These are phyloP conservation scores for Centroberyx gerrardi DNA, from an alignment of 2,797 vertebrate genomes.

Conservation along the genomic window DNA sequence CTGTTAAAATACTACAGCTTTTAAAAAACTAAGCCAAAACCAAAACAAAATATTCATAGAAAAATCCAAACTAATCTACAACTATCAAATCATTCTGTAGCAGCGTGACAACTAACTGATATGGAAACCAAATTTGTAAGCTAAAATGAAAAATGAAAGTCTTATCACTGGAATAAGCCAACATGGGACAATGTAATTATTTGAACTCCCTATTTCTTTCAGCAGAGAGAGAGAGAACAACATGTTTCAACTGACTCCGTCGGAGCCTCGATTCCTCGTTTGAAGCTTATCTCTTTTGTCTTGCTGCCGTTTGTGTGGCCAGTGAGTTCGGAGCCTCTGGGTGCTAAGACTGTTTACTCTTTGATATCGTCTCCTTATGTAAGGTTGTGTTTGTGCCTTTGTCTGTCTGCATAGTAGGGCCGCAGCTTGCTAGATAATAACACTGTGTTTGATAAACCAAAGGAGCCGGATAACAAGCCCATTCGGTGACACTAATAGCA, in stretches of 20 bases:
- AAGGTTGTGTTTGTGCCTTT: slow-evolving; percentile 8
- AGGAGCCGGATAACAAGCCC: slow-evolving; percentile 42
- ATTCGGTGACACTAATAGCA: slow-evolving; percentile 24
- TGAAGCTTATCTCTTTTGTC: slow-evolving; percentile 38
- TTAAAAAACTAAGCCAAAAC: neutral
- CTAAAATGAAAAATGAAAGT: neutral
- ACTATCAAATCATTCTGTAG: no score
- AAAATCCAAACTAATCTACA: neutral
- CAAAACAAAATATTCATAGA: neutral
- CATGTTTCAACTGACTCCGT: slow-evolving; percentile 4
- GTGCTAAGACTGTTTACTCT: slow-evolving; percentile 29
- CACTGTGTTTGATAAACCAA: slow-evolving; percentile 23
- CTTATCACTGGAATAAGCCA: neutral
- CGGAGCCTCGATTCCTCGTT: slow-evolving; percentile 7
- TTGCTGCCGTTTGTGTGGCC: neutral
- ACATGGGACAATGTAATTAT: neutral
- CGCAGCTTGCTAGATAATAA: neutral
- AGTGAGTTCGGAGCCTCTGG: slow-evolving; percentile 22
- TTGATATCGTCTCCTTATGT: slow-evolving; percentile 29
- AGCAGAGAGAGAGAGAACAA: slow-evolving; percentile 2
- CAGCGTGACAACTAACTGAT: neutral
- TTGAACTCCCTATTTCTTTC: neutral
- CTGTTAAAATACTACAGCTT: no score
- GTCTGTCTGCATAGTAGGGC: slow-evolving; percentile 40
- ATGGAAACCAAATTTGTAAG: neutral